phyloP scores from a whole-genome alignment of 2,888 invertebrate species.

The Galeruca laticollis region DNA sequence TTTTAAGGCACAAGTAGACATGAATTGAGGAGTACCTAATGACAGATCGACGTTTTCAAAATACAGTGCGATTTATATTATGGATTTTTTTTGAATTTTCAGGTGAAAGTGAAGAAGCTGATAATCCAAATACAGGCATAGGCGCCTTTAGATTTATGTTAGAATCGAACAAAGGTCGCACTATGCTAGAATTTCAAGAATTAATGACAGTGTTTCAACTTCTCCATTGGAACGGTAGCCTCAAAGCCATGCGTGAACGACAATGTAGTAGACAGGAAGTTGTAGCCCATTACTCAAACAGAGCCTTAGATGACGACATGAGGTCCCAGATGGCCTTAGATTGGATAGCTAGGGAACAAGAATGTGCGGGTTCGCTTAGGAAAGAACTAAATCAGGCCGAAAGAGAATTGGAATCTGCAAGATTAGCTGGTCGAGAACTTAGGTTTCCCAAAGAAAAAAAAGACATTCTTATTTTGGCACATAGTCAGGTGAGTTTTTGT shows the following conservation, averaged over 20 bases:
- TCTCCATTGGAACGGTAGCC: conserved; percentile 96
- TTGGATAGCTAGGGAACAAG: conserved; percentile 89
- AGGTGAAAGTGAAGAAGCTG: conserved; percentile 71
- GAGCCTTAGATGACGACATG: conserved; percentile 95
- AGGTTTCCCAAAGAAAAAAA: conserved; percentile 96
- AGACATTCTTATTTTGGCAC: conserved; percentile 91
- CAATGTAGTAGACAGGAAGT: conserved; percentile 95
- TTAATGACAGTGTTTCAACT: conserved; percentile 98
- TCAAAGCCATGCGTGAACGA: conserved; percentile 94
- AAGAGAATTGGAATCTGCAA: conserved; percentile 85
- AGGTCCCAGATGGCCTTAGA: conserved; percentile 95
- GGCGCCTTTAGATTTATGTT: conserved; percentile 83
- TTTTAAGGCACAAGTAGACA: too few relatives aligned
- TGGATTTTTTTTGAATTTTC: not conserved
- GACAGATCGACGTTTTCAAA: too few relatives aligned
- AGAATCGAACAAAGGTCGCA: conserved; percentile 87
- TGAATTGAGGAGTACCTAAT: too few relatives aligned
- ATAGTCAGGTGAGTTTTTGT: conserved; percentile 78
- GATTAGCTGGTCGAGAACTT: conserved; percentile 89
- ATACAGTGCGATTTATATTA: not conserved
- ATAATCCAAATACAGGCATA: conserved; percentile 79
- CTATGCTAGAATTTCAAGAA: conserved; percentile 96
- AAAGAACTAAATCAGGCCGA: conserved; percentile 88
- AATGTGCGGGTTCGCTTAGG: conserved; percentile 80
- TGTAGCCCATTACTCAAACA: conserved; percentile 92